Conservation (phyloP, 2,113 vertebrate species). For the Pimephales promelas region DNA sequence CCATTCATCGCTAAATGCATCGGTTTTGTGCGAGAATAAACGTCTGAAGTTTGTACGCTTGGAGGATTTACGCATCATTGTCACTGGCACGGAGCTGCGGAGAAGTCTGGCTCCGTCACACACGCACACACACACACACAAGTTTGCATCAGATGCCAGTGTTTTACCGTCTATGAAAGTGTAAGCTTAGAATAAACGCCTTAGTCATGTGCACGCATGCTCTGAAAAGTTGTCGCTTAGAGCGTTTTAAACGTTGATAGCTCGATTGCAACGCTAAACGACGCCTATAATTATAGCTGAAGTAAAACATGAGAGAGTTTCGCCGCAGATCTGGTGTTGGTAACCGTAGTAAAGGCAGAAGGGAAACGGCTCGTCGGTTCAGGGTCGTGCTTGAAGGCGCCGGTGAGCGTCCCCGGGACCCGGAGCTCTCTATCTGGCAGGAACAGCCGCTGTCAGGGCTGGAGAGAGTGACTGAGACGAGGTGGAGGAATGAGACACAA, state of each 20-base stretch:
- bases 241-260: background rate
- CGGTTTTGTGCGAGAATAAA: constrained; percentile 6
- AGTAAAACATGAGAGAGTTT: constrained; percentile 77
- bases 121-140: background rate
- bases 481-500: constrained; percentile 65
- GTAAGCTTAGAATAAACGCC: background rate
- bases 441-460: constrained; percentile 68
- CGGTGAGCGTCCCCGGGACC: constrained; percentile 65
- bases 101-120: background rate
- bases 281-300: constrained; percentile 21
- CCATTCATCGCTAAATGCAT: background rate
- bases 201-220: constrained; percentile 15
- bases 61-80: constrained; percentile 25
- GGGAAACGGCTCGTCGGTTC: constrained; percentile 57
- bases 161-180: background rate
- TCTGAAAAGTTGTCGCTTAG: constrained; percentile 4
- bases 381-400: constrained; percentile 66
- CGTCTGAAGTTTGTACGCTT: background rate
- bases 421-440: constrained; percentile 66
- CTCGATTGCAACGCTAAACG: constrained; percentile 5
- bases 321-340: constrained; percentile 67
- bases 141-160: background rate
- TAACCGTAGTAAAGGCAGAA: constrained; percentile 64
- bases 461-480: constrained; percentile 65
- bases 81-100: background rate